These are phyloP conservation scores for Tapera naevia DNA, from an alignment of 2,797 vertebrate genomes.

Conservation along the genomic window DNA sequence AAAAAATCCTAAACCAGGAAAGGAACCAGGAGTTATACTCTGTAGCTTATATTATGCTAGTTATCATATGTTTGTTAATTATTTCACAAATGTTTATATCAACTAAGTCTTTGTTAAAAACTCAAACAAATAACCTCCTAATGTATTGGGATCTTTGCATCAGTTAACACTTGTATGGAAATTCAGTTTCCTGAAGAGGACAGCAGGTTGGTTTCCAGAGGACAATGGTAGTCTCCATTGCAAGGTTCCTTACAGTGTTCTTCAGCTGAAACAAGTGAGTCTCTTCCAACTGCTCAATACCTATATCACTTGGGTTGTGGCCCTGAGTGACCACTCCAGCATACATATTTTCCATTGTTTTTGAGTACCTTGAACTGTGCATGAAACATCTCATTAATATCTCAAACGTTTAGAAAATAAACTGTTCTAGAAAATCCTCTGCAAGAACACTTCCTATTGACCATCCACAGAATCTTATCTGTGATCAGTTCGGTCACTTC, in stretches of 20 bases:
- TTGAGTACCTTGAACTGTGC: neutral
- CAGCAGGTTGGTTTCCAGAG: neutral
- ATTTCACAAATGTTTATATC: neutral
- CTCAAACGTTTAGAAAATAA: neutral
- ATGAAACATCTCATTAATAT: neutral
- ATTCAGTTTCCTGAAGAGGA: neutral
- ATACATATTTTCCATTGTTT: neutral
- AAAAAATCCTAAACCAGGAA: too few species aligned
- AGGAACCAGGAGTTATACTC: neutral
- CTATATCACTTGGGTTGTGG: neutral
- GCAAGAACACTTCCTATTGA: neutral
- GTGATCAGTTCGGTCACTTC: neutral
- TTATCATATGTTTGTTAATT: neutral
- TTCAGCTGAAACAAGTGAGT: neutral
- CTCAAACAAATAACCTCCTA: accelerated
- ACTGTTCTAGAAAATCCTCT: neutral
- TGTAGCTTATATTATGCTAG: neutral
- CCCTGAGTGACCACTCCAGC: neutral
- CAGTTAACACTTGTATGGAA: neutral
- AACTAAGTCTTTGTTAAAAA: neutral
- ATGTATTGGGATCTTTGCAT: neutral
- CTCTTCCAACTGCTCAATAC: neutral
- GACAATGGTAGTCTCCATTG: too few species aligned
- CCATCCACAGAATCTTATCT: neutral
- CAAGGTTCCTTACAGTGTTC: neutral